These are phyloP conservation scores for Liasis olivaceus DNA, from an alignment of 2,797 vertebrate genomes.

Conservation along the genomic window DNA sequence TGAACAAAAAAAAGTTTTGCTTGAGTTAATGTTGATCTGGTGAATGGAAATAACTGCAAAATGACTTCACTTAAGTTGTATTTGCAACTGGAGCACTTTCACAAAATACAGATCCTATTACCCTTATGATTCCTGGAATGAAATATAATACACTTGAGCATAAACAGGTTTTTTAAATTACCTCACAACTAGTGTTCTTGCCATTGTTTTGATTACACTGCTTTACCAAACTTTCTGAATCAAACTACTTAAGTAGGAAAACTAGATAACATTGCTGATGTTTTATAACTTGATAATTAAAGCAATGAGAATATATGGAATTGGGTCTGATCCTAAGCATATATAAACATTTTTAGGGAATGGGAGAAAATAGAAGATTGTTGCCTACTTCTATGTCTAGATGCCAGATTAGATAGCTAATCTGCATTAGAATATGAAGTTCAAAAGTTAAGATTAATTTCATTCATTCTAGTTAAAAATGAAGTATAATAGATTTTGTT, in stretches of 20 bases:
- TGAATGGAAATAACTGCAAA: conserved; percentile 54
- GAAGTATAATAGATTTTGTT: background rate
- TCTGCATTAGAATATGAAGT: background rate
- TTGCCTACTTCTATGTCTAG: background rate
- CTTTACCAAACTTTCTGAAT: conserved; percentile 55
- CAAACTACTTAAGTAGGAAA: conserved; percentile 57
- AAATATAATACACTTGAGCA: conserved; percentile 18
- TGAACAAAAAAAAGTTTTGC: conserved; percentile 62
- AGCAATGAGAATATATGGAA: background rate
- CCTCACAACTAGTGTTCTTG: conserved; percentile 52
- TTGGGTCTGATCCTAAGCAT: background rate
- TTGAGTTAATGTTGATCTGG: conserved; percentile 59
- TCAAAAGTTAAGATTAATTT: background rate
- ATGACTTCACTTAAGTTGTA: conserved; percentile 55
- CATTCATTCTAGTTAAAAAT: background rate
- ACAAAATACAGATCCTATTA: conserved; percentile 12
- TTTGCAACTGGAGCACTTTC: conserved; percentile 20
- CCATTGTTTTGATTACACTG: conserved; percentile 46
- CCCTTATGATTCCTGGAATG: background rate
- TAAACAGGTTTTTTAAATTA: conserved; percentile 47
- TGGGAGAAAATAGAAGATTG: conserved; percentile 7
- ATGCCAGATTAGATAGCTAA: background rate
- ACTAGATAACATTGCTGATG: conserved; percentile 42
- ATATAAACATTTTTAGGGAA: conserved; percentile 29
- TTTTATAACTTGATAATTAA: background rate